Base-by-base conservation (phyloP, 92 coral and sea anemone genomes). In the Chrysogorgia sp. region DNA sequence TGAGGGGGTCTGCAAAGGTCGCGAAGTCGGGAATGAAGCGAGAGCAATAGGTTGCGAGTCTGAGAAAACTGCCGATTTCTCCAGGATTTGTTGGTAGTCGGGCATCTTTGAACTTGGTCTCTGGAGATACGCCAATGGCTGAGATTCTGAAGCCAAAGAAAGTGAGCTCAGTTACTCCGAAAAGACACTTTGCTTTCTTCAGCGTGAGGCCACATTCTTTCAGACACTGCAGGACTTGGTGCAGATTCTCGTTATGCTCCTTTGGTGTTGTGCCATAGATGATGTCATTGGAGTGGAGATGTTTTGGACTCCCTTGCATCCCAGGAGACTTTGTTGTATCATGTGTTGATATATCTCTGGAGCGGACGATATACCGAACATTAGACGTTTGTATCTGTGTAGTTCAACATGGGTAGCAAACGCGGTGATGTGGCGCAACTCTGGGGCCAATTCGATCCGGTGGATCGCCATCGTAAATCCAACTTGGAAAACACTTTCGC, bases 31-130 rank as follows among this genome's bases (percentile, higher is more conserved):
- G 88, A 40, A 77, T 58, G 59, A 69, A 77, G 12, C 59, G 58
- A 6, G 84, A 33, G 55, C 84, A 84, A 48, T 84, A 69, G 31
- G 75, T 84, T 2, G 60, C 74, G 3, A 77, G 78, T n/a, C 79
- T 72, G 7, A 83, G 43, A 56, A 75, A 76, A 75, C 87, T 83
- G 1, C 80, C 80, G 12, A 84, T 78, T 77, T 84, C 88, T 9
- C 58, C 64, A 10, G 68, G 31, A 1, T 58, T 77, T 6, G 58
- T 45, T 2, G 84, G 88, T 30, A 26, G 26, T 34, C 58, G 19
- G 12, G 22, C 75, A 28, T 77, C 66, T 6, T 40, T 23, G 53
- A 84, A 74, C 65, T 48, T 55, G 20, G 43, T 33, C 20, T 83
- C 82, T 25, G 86, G 78, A 32, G 68, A 37, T 31, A 75, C 43